phyloP scores from a whole-genome alignment of 2,113 vertebrate species.

The Sylvilagus bachmani region DNA sequence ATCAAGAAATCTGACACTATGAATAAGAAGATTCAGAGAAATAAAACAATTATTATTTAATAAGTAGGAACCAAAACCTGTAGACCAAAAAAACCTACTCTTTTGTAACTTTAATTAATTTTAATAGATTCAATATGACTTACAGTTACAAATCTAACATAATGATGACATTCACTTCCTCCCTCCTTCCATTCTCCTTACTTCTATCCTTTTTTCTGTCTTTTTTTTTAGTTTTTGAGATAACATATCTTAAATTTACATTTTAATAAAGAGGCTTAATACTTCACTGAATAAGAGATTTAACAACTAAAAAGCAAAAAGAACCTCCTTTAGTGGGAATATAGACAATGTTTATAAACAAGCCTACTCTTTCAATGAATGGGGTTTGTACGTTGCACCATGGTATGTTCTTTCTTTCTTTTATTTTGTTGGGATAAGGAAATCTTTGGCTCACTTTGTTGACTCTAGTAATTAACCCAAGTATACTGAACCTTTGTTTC shows the following conservation, averaged over 20 bases:
- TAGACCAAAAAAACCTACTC: background rate
- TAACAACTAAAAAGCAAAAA: too few species aligned
- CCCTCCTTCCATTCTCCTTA: too few species aligned
- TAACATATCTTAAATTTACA: too few species aligned
- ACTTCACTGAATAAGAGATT: too few species aligned
- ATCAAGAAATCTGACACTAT: background rate
- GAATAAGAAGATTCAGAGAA: background rate
- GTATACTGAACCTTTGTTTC: background rate
- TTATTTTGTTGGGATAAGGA: background rate
- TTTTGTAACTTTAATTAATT: too few species aligned
- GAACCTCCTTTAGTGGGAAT: too few species aligned
- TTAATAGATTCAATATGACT: too few species aligned
- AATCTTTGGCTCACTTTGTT: background rate
- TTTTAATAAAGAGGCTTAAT: too few species aligned
- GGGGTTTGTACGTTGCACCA: background rate
- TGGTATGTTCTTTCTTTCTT: background rate
- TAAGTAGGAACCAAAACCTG: background rate
- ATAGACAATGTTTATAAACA: background rate
- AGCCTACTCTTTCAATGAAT: background rate
- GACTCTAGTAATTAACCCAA: background rate
- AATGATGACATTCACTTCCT: too few species aligned
- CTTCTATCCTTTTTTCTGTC: too few species aligned
- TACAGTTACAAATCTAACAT: too few species aligned
- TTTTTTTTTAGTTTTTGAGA: too few species aligned
- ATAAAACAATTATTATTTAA: background rate